These are phyloP conservation scores for Meandrina meandrites DNA, from an alignment of 92 coral and sea anemone genomes.

Conservation along the genomic window DNA sequence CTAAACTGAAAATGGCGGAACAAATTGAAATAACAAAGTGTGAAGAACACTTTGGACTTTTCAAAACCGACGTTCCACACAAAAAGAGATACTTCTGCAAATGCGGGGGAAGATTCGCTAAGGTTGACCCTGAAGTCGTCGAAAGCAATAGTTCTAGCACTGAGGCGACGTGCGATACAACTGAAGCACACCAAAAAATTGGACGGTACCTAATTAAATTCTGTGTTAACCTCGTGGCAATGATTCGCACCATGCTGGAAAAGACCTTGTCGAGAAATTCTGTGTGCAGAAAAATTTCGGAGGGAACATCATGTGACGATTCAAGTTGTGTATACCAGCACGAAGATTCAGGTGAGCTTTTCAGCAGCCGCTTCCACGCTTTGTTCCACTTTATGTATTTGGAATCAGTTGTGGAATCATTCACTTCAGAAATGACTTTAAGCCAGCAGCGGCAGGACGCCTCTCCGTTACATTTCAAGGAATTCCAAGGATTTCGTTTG, in stretches of 20 bases:
- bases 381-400: constrained; percentile 58
- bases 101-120: constrained; percentile 45
- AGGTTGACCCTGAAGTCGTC: constrained; percentile 28
- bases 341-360: constrained; percentile 31
- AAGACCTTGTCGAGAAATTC: neutral
- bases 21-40: constrained; percentile 53
- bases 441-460: neutral
- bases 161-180: constrained; percentile 36
- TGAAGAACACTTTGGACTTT: constrained; percentile 75
- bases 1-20: constrained; percentile 35
- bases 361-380: constrained; percentile 54
- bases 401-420: constrained; percentile 55
- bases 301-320: constrained; percentile 31
- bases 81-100: constrained; percentile 24
- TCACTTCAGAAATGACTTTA: constrained; percentile 25
- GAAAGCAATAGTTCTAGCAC: constrained; percentile 8
- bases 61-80: constrained; percentile 40
- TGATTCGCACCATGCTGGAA: constrained; percentile 28
- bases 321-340: constrained; percentile 43
- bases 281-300: constrained; percentile 9
- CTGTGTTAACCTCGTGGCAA: constrained; percentile 28
- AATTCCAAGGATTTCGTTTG: constrained; percentile 22
- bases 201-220: constrained; percentile 24
- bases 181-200: constrained; percentile 51
- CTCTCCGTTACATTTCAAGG: constrained; percentile 6